phyloP scores from a whole-genome alignment of 2,888 invertebrate species.

The Trimorus sp. region DNA sequence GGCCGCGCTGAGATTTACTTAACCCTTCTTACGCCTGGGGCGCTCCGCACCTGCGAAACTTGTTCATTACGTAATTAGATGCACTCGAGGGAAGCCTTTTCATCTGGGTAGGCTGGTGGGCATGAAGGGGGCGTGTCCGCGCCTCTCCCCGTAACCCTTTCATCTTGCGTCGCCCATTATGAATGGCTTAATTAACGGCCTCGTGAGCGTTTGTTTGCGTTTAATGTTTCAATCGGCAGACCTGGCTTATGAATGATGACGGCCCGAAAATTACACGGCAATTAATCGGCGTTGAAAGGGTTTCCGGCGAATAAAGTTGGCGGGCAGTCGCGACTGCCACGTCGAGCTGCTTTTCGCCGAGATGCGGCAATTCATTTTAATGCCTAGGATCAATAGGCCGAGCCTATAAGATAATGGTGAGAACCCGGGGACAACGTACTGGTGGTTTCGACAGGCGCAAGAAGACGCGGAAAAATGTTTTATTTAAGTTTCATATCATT shows the following conservation, averaged over 20 bases:
- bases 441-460: no score
- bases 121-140: constrained; percentile 72
- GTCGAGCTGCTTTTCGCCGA: no score
- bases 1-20: constrained; percentile 73
- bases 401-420: no score
- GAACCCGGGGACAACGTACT: no score
- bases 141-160: constrained; percentile 72
- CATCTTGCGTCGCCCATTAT: constrained; percentile 18
- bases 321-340: background rate
- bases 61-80: constrained; percentile 74
- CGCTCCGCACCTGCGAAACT: constrained; percentile 74
- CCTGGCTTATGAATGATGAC: constrained; percentile 49
- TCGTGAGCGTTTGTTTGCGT: constrained; percentile 1
- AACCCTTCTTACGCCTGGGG: constrained; percentile 73
- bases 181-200: constrained; percentile 47
- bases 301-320: no score
- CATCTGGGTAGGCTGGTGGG: constrained; percentile 72
- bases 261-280: constrained; percentile 28
- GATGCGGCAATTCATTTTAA: no score
- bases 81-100: constrained; percentile 71
- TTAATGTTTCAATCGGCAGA: constrained; percentile 42
- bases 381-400: no score
- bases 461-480: no score
- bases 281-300: constrained; percentile 37
- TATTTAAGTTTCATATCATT: no score